Evolutionary conservation across 2,888 invertebrate genomes (phyloP).

Genomic region (Drosophila mimetica): DNA sequence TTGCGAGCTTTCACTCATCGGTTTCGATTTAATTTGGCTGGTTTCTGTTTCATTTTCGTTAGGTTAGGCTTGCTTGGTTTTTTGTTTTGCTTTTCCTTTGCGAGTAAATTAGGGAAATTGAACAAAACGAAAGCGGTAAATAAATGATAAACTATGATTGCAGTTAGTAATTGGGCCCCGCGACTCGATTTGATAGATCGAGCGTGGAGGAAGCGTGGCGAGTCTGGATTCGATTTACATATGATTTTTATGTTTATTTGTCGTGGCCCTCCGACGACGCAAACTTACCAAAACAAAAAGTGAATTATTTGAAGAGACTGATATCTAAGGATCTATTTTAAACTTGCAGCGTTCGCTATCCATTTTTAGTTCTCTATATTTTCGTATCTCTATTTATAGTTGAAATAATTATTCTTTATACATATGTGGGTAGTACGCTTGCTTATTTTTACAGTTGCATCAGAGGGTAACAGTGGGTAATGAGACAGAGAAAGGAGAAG

Average conservation of each 20-base stretch:
- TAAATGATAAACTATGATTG: constrained; percentile 35
- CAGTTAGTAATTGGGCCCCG: constrained; percentile 26
- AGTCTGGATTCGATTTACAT: constrained; percentile 33
- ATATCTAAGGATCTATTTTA: constrained; percentile 41
- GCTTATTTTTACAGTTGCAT: constrained; percentile 56
- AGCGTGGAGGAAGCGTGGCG: constrained; percentile 32
- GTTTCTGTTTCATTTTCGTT: background rate
- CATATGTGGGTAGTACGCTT: constrained; percentile 42
- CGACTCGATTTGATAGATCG: constrained; percentile 8
- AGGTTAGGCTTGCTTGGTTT: background rate
- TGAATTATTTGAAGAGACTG: constrained; percentile 52
- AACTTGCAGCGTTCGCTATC: constrained; percentile 48
- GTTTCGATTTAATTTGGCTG: background rate
- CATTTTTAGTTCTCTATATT: constrained; percentile 22
- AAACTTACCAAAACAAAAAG: constrained; percentile 74
- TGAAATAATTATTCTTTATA: constrained; percentile 37
- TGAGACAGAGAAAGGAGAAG: constrained; percentile 42
- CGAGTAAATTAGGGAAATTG: constrained; percentile 16
- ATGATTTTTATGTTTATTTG: constrained; percentile 7
- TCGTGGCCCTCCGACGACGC: constrained; percentile 43
- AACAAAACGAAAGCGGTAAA: constrained; percentile 33
- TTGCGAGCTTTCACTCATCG: background rate
- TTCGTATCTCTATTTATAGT: constrained; percentile 24
- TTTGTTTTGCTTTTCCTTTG: constrained; percentile 26
- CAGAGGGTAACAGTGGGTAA: constrained; percentile 51